Evolutionary conservation across 2,797 vertebrate species (phyloP).

Genomic region (Gambelia wislizenii): DNA sequence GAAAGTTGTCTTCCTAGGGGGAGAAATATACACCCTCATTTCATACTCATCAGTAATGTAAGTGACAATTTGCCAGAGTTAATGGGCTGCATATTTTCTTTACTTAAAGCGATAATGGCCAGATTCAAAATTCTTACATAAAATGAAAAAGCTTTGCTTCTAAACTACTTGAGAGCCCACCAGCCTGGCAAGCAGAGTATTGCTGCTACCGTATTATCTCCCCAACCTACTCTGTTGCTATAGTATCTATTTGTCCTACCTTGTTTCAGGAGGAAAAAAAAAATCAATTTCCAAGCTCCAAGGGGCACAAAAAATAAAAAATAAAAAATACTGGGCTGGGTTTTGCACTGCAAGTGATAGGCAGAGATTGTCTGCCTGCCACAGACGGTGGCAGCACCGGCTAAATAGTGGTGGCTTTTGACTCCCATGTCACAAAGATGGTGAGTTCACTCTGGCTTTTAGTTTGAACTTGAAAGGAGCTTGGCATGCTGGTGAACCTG

Average conservation of each 20-base stretch:
- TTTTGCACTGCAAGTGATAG: too few relatives aligned
- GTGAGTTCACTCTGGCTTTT: too few relatives aligned
- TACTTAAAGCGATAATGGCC: constrained; percentile 12
- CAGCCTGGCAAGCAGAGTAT: not conserved
- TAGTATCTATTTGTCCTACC: not conserved
- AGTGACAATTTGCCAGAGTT: constrained; percentile 52
- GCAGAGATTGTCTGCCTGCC: too few relatives aligned
- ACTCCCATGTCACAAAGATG: too few relatives aligned
- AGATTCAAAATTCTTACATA: constrained; percentile 4
- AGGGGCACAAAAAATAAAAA: not conserved
- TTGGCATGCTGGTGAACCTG: too few relatives aligned
- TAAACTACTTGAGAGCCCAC: not conserved
- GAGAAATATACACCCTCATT: constrained; percentile 15
- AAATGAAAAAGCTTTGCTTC: not conserved
- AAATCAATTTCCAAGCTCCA: not conserved
- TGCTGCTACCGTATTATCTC: too few relatives aligned
- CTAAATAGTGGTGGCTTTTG: too few relatives aligned
- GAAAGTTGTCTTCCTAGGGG: constrained; percentile 28
- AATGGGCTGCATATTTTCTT: constrained; percentile 52
- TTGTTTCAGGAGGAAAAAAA: too few relatives aligned
- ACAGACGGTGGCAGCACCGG: too few relatives aligned
- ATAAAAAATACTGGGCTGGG: too few relatives aligned
- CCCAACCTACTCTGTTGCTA: too few relatives aligned
- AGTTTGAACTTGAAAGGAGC: too few relatives aligned
- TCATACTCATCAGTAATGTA: constrained; percentile 40